phyloP scores from a whole-genome alignment of 2,113 vertebrate genomes.

The Cololabis saira region DNA sequence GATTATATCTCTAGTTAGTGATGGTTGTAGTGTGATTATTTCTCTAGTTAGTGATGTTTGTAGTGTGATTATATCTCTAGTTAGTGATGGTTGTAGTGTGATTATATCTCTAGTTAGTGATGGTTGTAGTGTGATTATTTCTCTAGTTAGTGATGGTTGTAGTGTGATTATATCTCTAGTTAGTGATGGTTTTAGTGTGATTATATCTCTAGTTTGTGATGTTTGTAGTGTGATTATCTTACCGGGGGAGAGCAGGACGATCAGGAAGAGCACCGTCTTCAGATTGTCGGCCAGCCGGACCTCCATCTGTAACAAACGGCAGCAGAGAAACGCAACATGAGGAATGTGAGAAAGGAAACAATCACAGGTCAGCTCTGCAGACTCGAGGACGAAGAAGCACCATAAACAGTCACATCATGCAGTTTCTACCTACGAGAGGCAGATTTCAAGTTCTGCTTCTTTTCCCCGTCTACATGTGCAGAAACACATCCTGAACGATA shows the following conservation, averaged over 20 bases:
- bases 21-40: too few relatives aligned
- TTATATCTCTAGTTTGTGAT: too few relatives aligned
- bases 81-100: too few relatives aligned
- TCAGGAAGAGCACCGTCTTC: slow-evolving; percentile 36
- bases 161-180: too few relatives aligned
- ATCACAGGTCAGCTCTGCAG: neutral
- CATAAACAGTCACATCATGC: neutral
- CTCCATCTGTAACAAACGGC: slow-evolving; percentile 40
- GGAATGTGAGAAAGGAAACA: slow-evolving; percentile 23
- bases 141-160: too few relatives aligned
- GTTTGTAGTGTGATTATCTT: slow-evolving; percentile 1
- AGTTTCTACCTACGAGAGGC: neutral
- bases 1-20: too few relatives aligned
- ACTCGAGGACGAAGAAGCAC: neutral
- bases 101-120: too few relatives aligned
- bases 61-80: too few relatives aligned
- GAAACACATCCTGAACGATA: slow-evolving; percentile 19
- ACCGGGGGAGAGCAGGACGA: slow-evolving; percentile 49
- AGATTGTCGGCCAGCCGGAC: neutral
- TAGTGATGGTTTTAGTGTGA: too few relatives aligned
- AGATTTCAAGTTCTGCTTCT: neutral
- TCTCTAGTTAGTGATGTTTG: too few relatives aligned
- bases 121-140: too few relatives aligned
- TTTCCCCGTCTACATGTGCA: neutral
- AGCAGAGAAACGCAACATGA: neutral